phyloP scores from a whole-genome alignment of 2,113 vertebrate species.

The Ailurus styani region DNA sequence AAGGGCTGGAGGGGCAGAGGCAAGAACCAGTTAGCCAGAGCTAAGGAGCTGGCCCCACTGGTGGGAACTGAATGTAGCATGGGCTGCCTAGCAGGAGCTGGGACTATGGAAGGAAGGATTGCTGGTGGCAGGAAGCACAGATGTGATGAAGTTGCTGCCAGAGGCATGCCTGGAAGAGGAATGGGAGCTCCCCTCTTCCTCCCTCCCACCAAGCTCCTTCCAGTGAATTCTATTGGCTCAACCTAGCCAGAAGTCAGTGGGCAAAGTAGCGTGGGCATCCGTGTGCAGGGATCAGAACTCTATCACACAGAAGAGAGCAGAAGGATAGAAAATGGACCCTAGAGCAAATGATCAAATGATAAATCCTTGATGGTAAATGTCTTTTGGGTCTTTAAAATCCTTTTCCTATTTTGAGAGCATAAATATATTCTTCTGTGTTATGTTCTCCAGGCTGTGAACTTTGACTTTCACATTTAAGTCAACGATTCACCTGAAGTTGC shows the following conservation, averaged over 20 bases:
- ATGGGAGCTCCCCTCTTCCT: neutral
- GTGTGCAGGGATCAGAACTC: neutral
- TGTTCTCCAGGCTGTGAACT: neutral
- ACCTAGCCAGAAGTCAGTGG: neutral
- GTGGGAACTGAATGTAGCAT: neutral
- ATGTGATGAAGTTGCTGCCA: neutral
- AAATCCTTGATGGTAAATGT: neutral
- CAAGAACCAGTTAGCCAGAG: neutral
- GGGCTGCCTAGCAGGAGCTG: neutral
- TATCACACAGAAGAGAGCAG: neutral
- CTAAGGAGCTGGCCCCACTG: neutral
- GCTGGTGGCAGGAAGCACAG: neutral
- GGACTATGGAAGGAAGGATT: neutral
- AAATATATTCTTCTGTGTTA: neutral
- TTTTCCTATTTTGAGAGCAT: neutral
- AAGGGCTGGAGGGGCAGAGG: neutral
- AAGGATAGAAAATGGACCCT: neutral
- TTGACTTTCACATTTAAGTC: neutral
- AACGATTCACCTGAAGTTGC: neutral
- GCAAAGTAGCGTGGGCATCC: neutral
- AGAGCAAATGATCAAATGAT: neutral
- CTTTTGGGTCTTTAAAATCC: neutral
- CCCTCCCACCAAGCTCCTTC: neutral
- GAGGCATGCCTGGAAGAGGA: neutral
- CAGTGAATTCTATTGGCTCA: neutral